Evolutionary conservation across 2,888 invertebrate species (phyloP), one percentile per base, ranked within the genome.

Genomic region (Cataglyphis albicans): DNA sequence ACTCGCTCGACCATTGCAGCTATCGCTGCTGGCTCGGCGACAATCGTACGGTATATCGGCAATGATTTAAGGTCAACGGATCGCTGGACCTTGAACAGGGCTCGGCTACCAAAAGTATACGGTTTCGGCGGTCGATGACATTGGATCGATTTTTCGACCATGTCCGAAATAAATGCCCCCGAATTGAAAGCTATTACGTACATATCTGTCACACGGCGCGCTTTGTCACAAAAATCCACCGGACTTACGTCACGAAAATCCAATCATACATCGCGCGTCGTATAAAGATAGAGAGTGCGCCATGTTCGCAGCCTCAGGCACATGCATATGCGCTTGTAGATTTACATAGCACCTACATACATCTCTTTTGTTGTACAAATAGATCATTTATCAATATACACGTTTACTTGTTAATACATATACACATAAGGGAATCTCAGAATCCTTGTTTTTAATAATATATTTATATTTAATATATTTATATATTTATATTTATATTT

Each of bases 81-180:
- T 85, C 84, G 76, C 73, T 64, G 83, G 64, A 81, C 85, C 87
- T 89, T 76, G 73, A 73, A 70, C 67, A 89, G 76, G 76, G 35
- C 21, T 61, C 44, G 29, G 44, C 15, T 38, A 10, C 52, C 61
- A 52, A 68, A 74, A 73, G 78, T 68, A 35, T 35, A 67, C 21
- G 82, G 74, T 85, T 88, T 89, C 82, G 82, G 55, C 81, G 89
- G 72, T 84, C 84, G 83, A 78, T 74, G 84, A 85, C 85, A 78
- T 74, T 75, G 72, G 52, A 72, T 61, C 59, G 12, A 55, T 70
- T 44, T 52, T 32, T 25, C 68, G 44, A 68, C 25, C 12, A 41
- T 18, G 32, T 18, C 29, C 82, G 21, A 12, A 65, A 57, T 70
- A 59, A 59, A 35, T 41, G 65, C 48, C 70, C 65, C 41, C 80